Percentiles rank a stretch among this genome's conserved stretches.
These are phyloP conservation scores for Platyrinchus mystaceus DNA, from an alignment of 2,797 vertebrate species.

Conservation along the genomic window DNA sequence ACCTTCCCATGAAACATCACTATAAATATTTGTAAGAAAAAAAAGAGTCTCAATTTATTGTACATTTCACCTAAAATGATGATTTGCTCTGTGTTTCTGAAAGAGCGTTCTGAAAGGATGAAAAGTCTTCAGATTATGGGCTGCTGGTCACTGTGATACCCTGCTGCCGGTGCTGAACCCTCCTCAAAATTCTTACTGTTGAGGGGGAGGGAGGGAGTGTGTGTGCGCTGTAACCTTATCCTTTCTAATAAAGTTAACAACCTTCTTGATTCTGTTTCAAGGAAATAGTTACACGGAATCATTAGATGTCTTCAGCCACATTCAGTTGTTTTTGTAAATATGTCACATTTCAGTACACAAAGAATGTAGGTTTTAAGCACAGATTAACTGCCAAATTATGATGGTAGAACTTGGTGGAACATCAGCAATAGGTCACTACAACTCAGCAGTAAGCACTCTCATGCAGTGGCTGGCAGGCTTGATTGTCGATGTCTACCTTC, in stretches of 20 bases:
- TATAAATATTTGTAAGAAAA: background rate
- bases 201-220: too few species aligned
- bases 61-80: background rate
- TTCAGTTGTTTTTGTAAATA: background rate
- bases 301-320: background rate
- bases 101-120: background rate
- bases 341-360: background rate
- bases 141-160: background rate
- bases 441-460: background rate
- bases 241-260: background rate
- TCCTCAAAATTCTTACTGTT: background rate
- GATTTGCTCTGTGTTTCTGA: background rate
- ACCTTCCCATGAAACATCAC: background rate
- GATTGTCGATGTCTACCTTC: background rate
- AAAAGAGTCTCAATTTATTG: background rate
- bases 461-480: background rate
- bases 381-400: background rate
- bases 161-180: background rate
- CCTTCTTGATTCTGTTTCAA: background rate
- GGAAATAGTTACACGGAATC: background rate
- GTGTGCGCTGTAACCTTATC: fast-evolving
- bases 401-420: background rate
- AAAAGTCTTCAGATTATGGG: background rate
- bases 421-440: background rate
- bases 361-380: background rate